A percentile compares a stretch with the other conserved stretches of the same genome.
Conservation (phyloP, 2,113 vertebrate genomes). For the Microcebus lehilahytsara region DNA sequence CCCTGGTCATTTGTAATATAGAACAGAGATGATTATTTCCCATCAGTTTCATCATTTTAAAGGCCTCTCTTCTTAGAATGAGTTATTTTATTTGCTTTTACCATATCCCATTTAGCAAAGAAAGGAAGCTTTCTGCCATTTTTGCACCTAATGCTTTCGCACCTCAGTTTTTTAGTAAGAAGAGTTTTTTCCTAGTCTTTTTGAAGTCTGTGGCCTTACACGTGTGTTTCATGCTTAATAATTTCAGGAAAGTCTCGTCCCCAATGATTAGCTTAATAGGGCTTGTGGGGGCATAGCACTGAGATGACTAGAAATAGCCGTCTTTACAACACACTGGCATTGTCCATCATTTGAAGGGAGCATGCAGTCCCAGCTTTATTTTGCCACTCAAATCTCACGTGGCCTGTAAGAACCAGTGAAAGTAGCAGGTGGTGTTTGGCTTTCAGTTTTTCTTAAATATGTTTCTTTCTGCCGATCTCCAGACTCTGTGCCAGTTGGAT, state of each 20-base stretch:
- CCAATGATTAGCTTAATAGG: neutral
- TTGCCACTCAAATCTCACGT: neutral
- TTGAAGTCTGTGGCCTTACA: neutral
- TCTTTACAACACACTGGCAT: neutral
- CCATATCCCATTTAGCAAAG: neutral
- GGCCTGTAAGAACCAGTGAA: constrained; percentile 42
- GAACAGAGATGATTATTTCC: neutral
- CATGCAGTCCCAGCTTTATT: constrained; percentile 7
- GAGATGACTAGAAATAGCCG: neutral
- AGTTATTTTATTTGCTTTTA: neutral
- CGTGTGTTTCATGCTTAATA: constrained; percentile 19
- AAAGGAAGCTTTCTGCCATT: neutral
- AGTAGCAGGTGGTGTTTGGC: constrained; percentile 51
- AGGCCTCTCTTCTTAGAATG: neutral
- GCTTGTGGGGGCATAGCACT: neutral
- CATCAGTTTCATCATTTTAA: neutral
- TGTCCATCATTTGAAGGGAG: neutral
- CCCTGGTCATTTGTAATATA: neutral
- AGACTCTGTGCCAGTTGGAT: neutral
- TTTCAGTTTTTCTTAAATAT: constrained; percentile 19
- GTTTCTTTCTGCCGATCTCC: neutral
- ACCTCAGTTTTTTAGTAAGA: neutral
- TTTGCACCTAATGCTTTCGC: neutral
- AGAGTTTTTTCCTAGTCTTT: neutral
- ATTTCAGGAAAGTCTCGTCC: constrained; percentile 47